Conservation (phyloP, 2,797 vertebrate species). For the Pantherophis alleghaniensis region DNA sequence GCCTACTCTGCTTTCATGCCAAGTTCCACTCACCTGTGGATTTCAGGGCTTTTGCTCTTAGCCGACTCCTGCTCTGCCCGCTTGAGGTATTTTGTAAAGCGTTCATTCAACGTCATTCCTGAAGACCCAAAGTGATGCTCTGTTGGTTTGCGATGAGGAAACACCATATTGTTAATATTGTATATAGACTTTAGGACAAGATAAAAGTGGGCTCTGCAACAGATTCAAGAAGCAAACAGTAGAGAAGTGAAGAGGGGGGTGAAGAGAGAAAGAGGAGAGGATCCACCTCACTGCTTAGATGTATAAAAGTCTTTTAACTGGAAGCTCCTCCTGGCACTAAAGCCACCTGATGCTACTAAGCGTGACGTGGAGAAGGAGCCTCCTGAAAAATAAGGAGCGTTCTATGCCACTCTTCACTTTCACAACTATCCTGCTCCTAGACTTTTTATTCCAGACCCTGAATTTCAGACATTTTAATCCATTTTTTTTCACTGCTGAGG, state of each 20-base stretch:
- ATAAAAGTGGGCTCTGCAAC: slow-evolving; percentile 10
- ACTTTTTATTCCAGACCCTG: neutral
- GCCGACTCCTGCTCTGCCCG: slow-evolving; percentile 90
- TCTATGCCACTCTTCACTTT: neutral
- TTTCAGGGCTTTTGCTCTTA: slow-evolving; percentile 97
- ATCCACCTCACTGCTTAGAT: neutral
- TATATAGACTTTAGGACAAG: slow-evolving; percentile 10
- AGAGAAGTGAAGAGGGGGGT: neutral
- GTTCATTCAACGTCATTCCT: slow-evolving; percentile 91
- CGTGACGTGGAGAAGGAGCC: neutral
- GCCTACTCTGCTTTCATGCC: neutral
- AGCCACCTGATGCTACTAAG: neutral
- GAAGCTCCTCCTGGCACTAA: neutral
- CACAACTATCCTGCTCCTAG: neutral
- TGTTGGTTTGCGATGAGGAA: slow-evolving; percentile 64
- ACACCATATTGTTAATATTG: slow-evolving; percentile 17
- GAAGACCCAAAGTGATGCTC: slow-evolving; percentile 94
- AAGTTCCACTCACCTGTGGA: slow-evolving; percentile 87
- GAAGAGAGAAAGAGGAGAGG: rapidly evolving
- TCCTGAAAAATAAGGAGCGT: neutral
- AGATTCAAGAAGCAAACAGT: neutral
- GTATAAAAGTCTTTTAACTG: neutral
- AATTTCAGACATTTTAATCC: neutral
- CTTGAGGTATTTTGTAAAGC: slow-evolving; percentile 97
- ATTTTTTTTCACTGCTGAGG: neutral